Evolutionary conservation across 1,140 invertebrate genomes (phyloP).

Genomic region (Drosophila kanapiae): DNA sequence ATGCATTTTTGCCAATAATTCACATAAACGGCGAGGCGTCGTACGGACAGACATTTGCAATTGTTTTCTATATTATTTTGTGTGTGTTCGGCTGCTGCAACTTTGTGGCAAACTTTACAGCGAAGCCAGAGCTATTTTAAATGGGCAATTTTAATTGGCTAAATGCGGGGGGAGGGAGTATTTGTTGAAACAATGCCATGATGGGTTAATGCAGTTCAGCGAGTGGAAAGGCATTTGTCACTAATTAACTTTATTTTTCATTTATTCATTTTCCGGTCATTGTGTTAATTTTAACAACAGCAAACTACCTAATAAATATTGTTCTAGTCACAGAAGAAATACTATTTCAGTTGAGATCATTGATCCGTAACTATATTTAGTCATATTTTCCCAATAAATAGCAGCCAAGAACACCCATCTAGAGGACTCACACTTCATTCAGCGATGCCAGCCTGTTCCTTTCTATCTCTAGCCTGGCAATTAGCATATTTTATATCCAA

Average conservation of each 20-base stretch:
- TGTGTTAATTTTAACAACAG: background rate
- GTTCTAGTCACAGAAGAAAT: no score
- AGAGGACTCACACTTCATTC: no score
- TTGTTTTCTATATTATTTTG: conserved; percentile 21
- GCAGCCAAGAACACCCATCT: no score
- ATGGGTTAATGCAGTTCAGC: conserved; percentile 13
- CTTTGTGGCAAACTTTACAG: conserved; percentile 22
- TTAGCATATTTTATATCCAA: conserved; percentile 82
- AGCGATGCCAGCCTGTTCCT: background rate
- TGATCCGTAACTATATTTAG: background rate
- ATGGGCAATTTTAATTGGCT: conserved; percentile 30
- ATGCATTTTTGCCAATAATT: conserved; percentile 83
- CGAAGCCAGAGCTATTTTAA: conserved; percentile 20
- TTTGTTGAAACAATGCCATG: background rate
- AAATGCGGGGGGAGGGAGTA: background rate
- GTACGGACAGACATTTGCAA: conserved; percentile 16
- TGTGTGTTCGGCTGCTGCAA: no score
- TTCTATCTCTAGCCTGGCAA: conserved; percentile 52
- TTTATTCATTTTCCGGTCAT: no score
- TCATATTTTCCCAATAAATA: background rate
- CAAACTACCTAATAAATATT: no score
- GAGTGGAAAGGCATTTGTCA: background rate
- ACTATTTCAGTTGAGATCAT: background rate
- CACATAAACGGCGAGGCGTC: conserved; percentile 62
- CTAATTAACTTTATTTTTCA: background rate